A percentile compares a stretch with the other conserved stretches of the same genome.
These are phyloP conservation scores for Barnardius zonarius DNA, from an alignment of 2,113 vertebrate genomes.

Conservation along the genomic window DNA sequence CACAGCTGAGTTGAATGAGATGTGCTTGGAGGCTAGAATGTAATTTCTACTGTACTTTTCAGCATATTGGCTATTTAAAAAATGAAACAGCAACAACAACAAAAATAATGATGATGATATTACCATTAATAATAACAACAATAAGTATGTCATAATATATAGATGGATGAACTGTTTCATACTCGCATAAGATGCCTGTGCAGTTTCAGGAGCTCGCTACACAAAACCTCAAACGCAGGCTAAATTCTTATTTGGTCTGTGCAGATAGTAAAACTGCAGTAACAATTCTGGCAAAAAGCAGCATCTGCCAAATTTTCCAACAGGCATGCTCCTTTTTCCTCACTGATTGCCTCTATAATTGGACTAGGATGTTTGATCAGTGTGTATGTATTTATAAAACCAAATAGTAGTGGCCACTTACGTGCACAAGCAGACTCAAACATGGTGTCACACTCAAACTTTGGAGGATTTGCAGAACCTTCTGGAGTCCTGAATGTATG, in stretches of 20 bases:
- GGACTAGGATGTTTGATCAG: background rate
- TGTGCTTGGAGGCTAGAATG: background rate
- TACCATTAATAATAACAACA: background rate
- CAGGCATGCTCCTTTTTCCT: background rate
- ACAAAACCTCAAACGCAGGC: background rate
- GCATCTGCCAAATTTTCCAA: background rate
- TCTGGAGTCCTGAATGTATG: background rate
- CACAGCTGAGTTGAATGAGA: background rate
- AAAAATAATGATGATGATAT: background rate
- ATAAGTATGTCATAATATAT: background rate
- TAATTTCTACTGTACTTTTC: background rate
- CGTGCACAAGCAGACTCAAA: background rate
- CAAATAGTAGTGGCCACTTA: background rate
- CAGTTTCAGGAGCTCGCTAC: background rate
- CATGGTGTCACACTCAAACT: background rate
- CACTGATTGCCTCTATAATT: background rate
- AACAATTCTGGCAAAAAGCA: background rate
- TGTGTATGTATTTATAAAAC: background rate
- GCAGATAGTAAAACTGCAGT: background rate
- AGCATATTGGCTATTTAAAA: background rate
- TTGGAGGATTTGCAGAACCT: background rate
- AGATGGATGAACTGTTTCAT: background rate
- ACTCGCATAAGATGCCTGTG: background rate
- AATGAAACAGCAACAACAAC: background rate
- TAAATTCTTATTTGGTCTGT: background rate